Conservation (phyloP, 2,888 invertebrate species). For the Chloroclystis v-ata region DNA sequence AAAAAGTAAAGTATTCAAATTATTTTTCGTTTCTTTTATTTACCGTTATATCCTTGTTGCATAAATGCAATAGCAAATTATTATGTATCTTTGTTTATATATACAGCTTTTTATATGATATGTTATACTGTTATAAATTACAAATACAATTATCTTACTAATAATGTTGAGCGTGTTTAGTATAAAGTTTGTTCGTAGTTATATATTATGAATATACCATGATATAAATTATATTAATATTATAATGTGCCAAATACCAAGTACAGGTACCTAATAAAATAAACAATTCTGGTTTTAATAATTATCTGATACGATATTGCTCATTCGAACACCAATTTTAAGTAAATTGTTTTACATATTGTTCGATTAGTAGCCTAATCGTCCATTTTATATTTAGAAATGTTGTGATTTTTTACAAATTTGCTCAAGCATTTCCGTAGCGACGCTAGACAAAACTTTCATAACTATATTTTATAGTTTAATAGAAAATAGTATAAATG, state of each 20-base stretch:
- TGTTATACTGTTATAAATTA: slow-evolving; percentile 43
- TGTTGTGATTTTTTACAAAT: slow-evolving; percentile 9
- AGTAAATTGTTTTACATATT: slow-evolving; percentile 29
- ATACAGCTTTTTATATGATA: slow-evolving; percentile 55
- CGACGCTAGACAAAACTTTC: slow-evolving; percentile 6
- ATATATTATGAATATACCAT: slow-evolving; percentile 36
- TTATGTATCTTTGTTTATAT: slow-evolving; percentile 50
- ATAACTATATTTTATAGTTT: not conserved
- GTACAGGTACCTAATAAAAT: slow-evolving; percentile 60
- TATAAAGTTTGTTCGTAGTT: slow-evolving; percentile 37
- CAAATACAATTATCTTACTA: slow-evolving; percentile 35
- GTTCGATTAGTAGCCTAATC: slow-evolving; percentile 30
- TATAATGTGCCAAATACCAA: slow-evolving; percentile 59
- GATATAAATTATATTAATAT: slow-evolving; percentile 33
- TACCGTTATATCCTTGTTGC: slow-evolving; percentile 38
- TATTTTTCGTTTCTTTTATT: slow-evolving; percentile 59
- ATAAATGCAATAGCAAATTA: slow-evolving; percentile 40
- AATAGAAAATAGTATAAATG: no score
- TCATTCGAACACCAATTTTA: slow-evolving; percentile 50
- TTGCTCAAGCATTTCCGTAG: slow-evolving; percentile 18
- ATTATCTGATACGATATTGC: slow-evolving; percentile 39
- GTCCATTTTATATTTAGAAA: slow-evolving; percentile 37
- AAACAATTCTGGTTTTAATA: slow-evolving; percentile 39
- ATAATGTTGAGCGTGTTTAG: slow-evolving; percentile 45
- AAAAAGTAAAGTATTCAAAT: slow-evolving; percentile 63